Evolutionary conservation across 2,113 vertebrate genomes (phyloP), one percentile per base, ranked within the genome.

Genomic region (Tychaedon coryphoeus): DNA sequence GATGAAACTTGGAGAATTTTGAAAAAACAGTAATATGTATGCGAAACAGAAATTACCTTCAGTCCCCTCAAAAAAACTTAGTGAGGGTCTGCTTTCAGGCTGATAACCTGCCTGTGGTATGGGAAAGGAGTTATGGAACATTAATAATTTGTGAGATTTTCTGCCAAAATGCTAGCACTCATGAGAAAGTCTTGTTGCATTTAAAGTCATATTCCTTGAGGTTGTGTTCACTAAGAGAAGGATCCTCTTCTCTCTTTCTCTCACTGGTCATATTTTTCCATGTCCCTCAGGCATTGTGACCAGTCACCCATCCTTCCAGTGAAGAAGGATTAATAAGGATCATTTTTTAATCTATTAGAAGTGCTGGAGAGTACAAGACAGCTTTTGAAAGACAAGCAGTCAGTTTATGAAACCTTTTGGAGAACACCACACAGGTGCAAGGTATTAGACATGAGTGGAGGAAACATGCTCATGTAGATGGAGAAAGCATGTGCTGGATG

Each of bases 181-280:
- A 0, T 38, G 51, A 72, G 57, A 48, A 64, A 40, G 20, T 53
- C 42, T 19, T 51, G 2, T n/a, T 67, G 22, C 38, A 28, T 48
- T 71, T 71, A 17, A 85, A 34, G 40, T 53, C 25, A 14, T 40
- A 51, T 31, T 85, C 34, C 42, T 85, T 34, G 54, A 88, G 23
- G 23, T 0, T 25, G 51, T 31, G 43, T 11, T 77, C 0, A 0
- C 29, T 8, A 2, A 61, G 48, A 57, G 67, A 65, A 43, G 60
- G 58, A 74, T 74, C 56, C 14, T 70, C 34, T 24, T 60, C 79
- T 79, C 38, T 69, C 50, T 58, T 57, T 57, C 42, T 20, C 19
- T 62, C 67, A 8, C 13, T 54, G 24, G 15, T 38, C 18, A 2
- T 34, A 33, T 43, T 80, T 85, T 66, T 17, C 64, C 51, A 15